Conservation (phyloP, 53 echinoderm and acorn worm species). For the Holothuria leucospilota region DNA sequence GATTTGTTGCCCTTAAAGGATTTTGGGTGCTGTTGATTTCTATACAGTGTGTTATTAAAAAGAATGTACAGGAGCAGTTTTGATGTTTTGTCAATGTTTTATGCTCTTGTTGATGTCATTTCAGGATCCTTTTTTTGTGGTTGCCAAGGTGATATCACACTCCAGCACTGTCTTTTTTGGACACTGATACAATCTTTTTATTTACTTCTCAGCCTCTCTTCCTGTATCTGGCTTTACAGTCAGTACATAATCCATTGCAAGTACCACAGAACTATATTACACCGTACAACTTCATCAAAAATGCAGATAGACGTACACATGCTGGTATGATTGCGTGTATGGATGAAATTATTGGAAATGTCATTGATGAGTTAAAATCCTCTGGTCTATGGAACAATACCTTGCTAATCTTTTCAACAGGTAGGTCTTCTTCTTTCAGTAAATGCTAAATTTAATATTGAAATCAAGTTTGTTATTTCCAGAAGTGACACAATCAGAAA, state of each 20-base stretch:
- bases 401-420: constrained; percentile 86
- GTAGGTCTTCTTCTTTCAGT: constrained; percentile 24
- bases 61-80: too few relatives aligned
- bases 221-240: constrained; percentile 82
- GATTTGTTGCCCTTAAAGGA: too few relatives aligned
- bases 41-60: too few relatives aligned
- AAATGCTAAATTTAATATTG: too few relatives aligned
- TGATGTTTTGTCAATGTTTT: too few relatives aligned
- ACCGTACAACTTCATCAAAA: constrained; percentile 58
- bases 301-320: constrained; percentile 56
- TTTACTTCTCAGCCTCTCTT: constrained; percentile 70
- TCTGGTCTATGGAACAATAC: constrained; percentile 80
- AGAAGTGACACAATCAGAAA: too few relatives aligned
- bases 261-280: constrained; percentile 75
- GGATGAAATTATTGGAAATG: constrained; percentile 82
- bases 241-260: constrained; percentile 86
- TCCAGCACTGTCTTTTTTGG: too few relatives aligned
- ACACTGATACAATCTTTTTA: background rate
- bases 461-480: too few relatives aligned
- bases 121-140: too few relatives aligned
- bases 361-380: constrained; percentile 62
- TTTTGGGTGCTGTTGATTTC: too few relatives aligned
- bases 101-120: too few relatives aligned
- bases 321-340: constrained; percentile 85
- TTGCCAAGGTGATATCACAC: too few relatives aligned